Evolutionary conservation across 2,888 invertebrate species (phyloP).

Genomic region (Pandemis heparana): DNA sequence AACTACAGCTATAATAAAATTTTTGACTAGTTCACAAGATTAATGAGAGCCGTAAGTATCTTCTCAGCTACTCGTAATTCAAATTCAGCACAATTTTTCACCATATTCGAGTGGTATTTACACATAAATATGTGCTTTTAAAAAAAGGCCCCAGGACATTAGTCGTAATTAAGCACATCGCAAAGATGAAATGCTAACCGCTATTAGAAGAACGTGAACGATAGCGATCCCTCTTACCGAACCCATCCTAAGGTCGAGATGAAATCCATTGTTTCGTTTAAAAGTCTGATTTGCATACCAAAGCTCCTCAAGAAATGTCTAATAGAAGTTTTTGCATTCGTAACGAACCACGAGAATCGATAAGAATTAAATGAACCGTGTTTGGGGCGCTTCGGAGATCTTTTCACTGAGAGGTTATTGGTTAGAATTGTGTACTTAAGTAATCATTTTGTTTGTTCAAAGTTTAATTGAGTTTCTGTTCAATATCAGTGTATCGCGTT

Average conservation of each 20-base stretch:
- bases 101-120: too few species aligned
- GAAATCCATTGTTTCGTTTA: slow-evolving; percentile 77
- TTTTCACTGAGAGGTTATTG: slow-evolving; percentile 6
- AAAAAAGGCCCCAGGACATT: too few species aligned
- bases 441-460: slow-evolving; percentile 13
- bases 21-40: too few species aligned
- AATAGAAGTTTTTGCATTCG: slow-evolving; percentile 78
- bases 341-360: slow-evolving; percentile 76
- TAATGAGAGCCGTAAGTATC: too few species aligned
- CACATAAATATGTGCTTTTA: too few species aligned
- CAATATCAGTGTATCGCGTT: not conserved
- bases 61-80: too few species aligned
- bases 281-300: slow-evolving; percentile 75
- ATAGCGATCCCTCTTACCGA: slow-evolving; percentile 23
- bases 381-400: slow-evolving; percentile 45
- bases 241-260: slow-evolving; percentile 45
- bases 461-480: slow-evolving; percentile 9
- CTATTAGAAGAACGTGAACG: not conserved
- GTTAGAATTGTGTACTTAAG: slow-evolving; percentile 1
- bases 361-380: slow-evolving; percentile 69
- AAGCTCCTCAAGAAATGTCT: slow-evolving; percentile 69
- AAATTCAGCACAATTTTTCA: too few species aligned
- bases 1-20: too few species aligned
- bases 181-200: not conserved
- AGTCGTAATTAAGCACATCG: too few species aligned